Evolutionary conservation across 2,113 vertebrate species (phyloP), one percentile per base, ranked within the genome.

Genomic region (Sinocyclocheilus rhinocerous): DNA sequence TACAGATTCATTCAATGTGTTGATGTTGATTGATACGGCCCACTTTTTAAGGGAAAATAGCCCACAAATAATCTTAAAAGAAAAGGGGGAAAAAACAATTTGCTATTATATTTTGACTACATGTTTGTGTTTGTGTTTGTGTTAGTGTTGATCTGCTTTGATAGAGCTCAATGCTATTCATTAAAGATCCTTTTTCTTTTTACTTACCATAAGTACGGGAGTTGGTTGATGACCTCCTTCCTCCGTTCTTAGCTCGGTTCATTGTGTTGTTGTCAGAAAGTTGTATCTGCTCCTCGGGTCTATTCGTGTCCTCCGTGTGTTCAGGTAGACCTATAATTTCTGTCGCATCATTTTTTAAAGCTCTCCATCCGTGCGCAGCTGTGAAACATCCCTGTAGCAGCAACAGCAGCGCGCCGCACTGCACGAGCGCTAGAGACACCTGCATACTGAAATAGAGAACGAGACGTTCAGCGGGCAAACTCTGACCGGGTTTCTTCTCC

Each of bases 231-330:
- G 94, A 79, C 78, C 94, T 93, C 69, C 97, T 95, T 59, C 96
- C 97, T 6, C 97, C 97, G 6, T 94, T 94, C 84, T 98, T 97
- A 0, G 97, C 96, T 89, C 96, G 94, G 90, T 99, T 99, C 90
- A 96, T 96, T 52, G 96, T 94, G 57, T 91, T 92, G 89, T 95
- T 94, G 85, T 93, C 89, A 20, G 87, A 70, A 55, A 88, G 88
- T 87, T 95, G 95, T 45, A 87, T 55, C 0, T 92, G 92, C 36
- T 94, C 90, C 42, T 92, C 88, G 6, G 95, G 93, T 0, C 86
- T 88, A 83, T 89, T 87, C 0, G 55, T 73, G 0, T 94, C 93
- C 10, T 95, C 95, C 1, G 87, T 63, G 24, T 95, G 90, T 80
- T 96, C 96, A 1, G 96, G 96, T 76, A 33, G 29, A 33, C 29